Conservation (phyloP, 2,113 vertebrate genomes). For the Eulacestoma nigropectus region DNA sequence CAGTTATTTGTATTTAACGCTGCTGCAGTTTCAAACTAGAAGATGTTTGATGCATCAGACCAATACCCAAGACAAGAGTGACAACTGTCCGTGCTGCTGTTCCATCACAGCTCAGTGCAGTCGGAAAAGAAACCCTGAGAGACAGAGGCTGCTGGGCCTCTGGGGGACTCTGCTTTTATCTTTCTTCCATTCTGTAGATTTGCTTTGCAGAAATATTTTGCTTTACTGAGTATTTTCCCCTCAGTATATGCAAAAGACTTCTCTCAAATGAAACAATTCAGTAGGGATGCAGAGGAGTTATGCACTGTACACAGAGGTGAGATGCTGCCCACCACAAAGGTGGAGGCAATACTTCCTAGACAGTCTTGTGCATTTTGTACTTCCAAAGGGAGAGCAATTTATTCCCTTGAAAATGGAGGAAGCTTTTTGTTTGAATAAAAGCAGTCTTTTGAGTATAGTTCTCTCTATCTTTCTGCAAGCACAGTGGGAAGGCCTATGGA, state of each 20-base stretch:
- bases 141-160: not conserved
- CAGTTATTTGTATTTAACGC: rapidly evolving
- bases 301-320: not conserved
- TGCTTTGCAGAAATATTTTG: not conserved
- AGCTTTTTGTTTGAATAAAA: not conserved
- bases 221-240: not conserved
- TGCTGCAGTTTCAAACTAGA: not conserved
- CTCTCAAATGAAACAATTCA: not conserved
- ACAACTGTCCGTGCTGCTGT: not conserved
- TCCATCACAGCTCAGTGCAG: not conserved
- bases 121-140: not conserved
- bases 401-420: not conserved
- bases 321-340: not conserved
- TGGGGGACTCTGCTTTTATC: not conserved
- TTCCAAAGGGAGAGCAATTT: not conserved
- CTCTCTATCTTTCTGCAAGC: not conserved
- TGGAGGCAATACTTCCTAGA: not conserved
- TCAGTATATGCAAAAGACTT: not conserved
- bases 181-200: not conserved
- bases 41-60: not conserved
- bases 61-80: not conserved
- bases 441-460: not conserved
- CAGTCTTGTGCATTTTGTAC: not conserved
- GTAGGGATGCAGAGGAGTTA: not conserved
- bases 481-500: not conserved